phyloP scores from a whole-genome alignment of 2,797 vertebrate genomes.

The Neosalanx taihuensis region DNA sequence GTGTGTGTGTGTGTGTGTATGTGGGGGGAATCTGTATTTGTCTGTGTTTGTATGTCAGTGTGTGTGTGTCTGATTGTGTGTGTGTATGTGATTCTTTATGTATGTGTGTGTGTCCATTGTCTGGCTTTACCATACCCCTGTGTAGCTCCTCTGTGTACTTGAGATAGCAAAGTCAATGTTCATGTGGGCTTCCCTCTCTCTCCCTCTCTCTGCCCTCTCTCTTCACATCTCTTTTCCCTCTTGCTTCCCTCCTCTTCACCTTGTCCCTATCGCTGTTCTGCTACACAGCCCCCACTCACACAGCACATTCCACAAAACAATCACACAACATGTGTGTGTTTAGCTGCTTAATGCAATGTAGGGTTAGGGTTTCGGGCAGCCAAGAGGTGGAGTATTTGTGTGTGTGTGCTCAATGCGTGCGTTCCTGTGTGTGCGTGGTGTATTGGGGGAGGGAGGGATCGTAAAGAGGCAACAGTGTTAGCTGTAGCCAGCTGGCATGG shows the following conservation, averaged over 20 bases:
- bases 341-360: conserved; percentile 50
- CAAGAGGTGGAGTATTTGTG: conserved; percentile 15
- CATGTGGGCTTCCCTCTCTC: background rate
- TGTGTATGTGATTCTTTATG: background rate
- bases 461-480: conserved; percentile 63
- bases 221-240: background rate
- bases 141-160: conserved; percentile 42
- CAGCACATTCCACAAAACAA: conserved; percentile 22
- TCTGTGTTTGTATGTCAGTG: background rate
- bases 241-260: background rate
- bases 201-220: background rate
- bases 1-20: background rate
- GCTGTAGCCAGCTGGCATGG: conserved; percentile 81
- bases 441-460: conserved; percentile 47
- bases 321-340: conserved; percentile 24
- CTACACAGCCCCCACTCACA: background rate
- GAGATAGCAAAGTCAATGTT: conserved; percentile 13
- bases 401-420: conserved; percentile 27
- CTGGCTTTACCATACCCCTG: conserved; percentile 50
- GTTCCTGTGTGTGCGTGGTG: conserved; percentile 31
- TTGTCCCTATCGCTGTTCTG: background rate
- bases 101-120: conserved; percentile 42
- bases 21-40: background rate
- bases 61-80: background rate
- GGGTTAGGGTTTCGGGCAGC: conserved; percentile 27